These are phyloP conservation scores for Fregetta grallaria DNA, from an alignment of 2,113 vertebrate genomes.

Conservation along the genomic window DNA sequence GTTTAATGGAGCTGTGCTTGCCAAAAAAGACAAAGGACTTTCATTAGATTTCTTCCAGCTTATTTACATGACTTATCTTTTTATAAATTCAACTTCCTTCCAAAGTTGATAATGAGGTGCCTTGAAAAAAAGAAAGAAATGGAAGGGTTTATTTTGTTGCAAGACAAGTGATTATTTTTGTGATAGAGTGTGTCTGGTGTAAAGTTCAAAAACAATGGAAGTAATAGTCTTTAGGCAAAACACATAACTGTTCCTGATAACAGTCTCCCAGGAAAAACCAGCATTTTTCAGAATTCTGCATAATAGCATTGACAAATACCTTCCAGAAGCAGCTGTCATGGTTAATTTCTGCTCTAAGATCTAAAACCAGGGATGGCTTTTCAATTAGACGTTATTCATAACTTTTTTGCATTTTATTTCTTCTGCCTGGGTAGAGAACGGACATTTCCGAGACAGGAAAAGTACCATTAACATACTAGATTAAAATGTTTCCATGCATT, in stretches of 20 bases:
- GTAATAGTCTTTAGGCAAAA: slow-evolving; percentile 37
- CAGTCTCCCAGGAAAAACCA: neutral
- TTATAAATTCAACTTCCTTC: slow-evolving; percentile 67
- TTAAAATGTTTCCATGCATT: slow-evolving; percentile 35
- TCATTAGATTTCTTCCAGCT: slow-evolving; percentile 58
- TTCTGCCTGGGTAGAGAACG: neutral
- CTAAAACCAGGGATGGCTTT: slow-evolving; percentile 21
- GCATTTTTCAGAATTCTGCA: slow-evolving; percentile 29
- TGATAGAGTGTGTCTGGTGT: slow-evolving; percentile 52
- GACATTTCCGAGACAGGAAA: neutral
- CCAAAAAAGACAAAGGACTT: slow-evolving; percentile 61
- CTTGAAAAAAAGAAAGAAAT: slow-evolving; percentile 43
- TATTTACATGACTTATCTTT: slow-evolving; percentile 66
- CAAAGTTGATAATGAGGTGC: slow-evolving; percentile 55
- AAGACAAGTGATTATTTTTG: slow-evolving; percentile 52
- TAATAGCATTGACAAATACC: slow-evolving; percentile 25
- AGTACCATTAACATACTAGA: neutral
- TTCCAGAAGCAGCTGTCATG: slow-evolving; percentile 5
- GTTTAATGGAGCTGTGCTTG: slow-evolving; percentile 39
- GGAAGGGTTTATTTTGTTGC: slow-evolving; percentile 40
- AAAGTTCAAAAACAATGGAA: slow-evolving; percentile 56
- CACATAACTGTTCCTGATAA: slow-evolving; percentile 8
- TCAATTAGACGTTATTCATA: neutral
- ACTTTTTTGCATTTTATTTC: neutral
- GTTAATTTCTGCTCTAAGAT: slow-evolving; percentile 1